A percentile compares a stretch with the other conserved stretches of the same genome.
These are phyloP conservation scores for Eristalinus aeneus DNA, from an alignment of 2,888 invertebrate species.

Conservation along the genomic window DNA sequence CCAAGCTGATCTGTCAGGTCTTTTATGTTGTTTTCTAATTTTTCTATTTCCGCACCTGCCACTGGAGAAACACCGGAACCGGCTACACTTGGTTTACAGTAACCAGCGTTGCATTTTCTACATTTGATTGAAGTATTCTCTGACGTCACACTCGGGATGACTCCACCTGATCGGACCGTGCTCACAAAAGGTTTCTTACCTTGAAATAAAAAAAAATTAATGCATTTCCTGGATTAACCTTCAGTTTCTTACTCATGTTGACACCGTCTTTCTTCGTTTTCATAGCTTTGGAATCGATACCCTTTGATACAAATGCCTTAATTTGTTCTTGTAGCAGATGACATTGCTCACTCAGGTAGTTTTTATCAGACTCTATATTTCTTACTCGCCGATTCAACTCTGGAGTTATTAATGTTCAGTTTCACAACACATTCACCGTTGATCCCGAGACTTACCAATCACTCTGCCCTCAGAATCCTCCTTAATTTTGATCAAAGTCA, in stretches of 20 bases:
- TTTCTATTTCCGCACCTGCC: constrained; percentile 76
- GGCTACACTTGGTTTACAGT: constrained; percentile 74
- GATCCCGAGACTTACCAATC: constrained; percentile 79
- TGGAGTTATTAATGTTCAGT: constrained; percentile 72
- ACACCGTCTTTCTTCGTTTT: constrained; percentile 72
- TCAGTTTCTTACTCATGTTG: constrained; percentile 68
- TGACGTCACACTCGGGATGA: constrained; percentile 72
- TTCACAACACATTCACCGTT: background rate
- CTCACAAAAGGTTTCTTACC: constrained; percentile 79
- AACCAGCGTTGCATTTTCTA: constrained; percentile 77
- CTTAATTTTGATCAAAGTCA: constrained; percentile 84
- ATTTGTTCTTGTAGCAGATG: constrained; percentile 81
- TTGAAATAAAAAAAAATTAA: constrained; percentile 30
- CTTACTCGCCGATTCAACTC: constrained; percentile 82
- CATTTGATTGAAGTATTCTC: constrained; percentile 73
- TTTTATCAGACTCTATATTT: constrained; percentile 82
- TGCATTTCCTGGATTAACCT: no score
- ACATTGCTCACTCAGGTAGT: constrained; percentile 81
- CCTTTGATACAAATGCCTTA: constrained; percentile 81
- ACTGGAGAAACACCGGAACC: constrained; percentile 29
- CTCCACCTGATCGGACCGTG: constrained; percentile 78
- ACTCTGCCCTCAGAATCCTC: constrained; percentile 85
- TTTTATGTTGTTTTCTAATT: constrained; percentile 80
- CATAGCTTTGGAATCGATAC: constrained; percentile 79
- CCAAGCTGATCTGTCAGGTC: constrained; percentile 80